Evolutionary conservation across 2,113 vertebrate genomes (phyloP).

Genomic region (Hassar affinis): DNA sequence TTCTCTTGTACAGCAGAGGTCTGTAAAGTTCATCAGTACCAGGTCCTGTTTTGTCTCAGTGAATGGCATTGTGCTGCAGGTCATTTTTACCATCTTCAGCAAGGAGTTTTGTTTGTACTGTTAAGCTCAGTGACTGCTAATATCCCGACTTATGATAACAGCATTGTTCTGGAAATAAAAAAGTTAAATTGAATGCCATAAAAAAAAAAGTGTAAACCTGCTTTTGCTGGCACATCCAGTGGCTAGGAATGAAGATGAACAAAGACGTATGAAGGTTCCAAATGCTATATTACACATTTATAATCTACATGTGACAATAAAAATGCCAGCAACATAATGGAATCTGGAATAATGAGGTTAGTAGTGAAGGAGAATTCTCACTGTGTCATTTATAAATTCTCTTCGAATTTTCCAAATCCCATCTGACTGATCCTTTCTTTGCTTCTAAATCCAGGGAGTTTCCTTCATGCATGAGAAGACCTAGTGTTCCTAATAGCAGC

Average conservation of each 20-base stretch:
- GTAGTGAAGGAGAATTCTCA: background rate
- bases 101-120: background rate
- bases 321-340: background rate
- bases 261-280: background rate
- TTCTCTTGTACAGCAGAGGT: slow-evolving; percentile 4
- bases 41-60: slow-evolving; percentile 23
- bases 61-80: slow-evolving; percentile 1
- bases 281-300: background rate
- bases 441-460: background rate
- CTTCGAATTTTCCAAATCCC: background rate
- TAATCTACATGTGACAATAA: background rate
- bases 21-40: slow-evolving; percentile 14
- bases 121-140: background rate
- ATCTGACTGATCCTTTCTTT: background rate
- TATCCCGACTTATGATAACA: background rate
- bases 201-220: background rate
- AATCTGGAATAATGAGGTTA: background rate
- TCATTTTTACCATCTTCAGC: background rate
- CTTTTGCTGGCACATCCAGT: background rate
- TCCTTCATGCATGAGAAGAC: background rate
- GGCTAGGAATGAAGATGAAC: background rate
- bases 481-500: background rate
- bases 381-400: background rate
- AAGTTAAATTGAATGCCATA: background rate
- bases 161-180: background rate